Evolutionary conservation across 2,797 vertebrate species (phyloP).

Genomic region (Xenentodon cancila): DNA sequence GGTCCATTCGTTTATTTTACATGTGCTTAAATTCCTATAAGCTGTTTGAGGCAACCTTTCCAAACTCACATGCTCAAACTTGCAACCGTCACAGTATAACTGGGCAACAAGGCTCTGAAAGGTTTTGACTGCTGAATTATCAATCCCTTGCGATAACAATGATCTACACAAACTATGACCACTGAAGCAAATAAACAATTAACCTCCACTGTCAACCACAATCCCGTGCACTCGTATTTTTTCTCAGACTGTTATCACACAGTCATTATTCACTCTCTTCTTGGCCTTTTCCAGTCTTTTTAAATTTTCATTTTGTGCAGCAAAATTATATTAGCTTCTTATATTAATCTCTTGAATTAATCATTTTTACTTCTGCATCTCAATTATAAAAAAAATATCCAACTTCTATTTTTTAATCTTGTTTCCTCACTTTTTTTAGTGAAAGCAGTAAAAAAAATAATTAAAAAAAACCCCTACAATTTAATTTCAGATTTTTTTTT

Average conservation of each 20-base stretch:
- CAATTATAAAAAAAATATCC: no score
- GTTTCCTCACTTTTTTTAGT: no score
- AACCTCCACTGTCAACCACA: conserved; percentile 70
- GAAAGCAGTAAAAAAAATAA: no score
- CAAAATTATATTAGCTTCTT: conserved; percentile 11
- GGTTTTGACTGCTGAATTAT: conserved; percentile 49
- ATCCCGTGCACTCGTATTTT: conserved; percentile 57
- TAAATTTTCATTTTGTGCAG: conserved; percentile 14
- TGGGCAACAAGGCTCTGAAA: conserved; percentile 49
- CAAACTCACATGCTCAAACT: conserved; percentile 48
- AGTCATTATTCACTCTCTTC: conserved; percentile 33
- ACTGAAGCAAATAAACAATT: conserved; percentile 79
- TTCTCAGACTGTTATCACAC: conserved; percentile 58
- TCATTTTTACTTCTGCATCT: no score
- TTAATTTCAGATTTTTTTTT: no score
- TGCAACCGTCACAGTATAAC: conserved; percentile 57
- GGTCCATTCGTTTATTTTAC: not conserved
- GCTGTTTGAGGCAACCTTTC: not conserved
- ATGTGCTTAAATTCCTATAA: not conserved
- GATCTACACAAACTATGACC: conserved; percentile 70
- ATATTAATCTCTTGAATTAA: no score
- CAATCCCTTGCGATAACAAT: conserved; percentile 72
- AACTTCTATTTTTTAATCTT: no score
- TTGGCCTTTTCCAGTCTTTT: conserved; percentile 33
- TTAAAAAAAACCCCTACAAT: no score